phyloP scores from a whole-genome alignment of 2,797 vertebrate genomes.

The Helostoma temminkii region DNA sequence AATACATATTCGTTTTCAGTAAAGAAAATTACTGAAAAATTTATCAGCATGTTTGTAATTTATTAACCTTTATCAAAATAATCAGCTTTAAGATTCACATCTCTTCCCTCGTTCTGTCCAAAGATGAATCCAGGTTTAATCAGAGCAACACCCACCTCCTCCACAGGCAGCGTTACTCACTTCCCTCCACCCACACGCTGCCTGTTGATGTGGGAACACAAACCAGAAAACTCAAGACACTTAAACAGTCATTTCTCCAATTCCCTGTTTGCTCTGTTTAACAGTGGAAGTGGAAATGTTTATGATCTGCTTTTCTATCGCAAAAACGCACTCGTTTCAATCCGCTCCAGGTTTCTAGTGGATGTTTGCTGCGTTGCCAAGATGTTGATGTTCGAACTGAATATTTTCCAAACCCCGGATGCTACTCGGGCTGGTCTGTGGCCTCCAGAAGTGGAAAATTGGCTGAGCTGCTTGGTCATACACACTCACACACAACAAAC shows the following conservation, averaged over 20 bases:
- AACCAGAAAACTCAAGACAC: conserved; percentile 18
- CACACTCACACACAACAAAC: not conserved
- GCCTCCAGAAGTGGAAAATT: not conserved
- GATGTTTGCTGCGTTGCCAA: not conserved
- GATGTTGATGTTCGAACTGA: not conserved
- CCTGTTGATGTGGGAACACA: conserved; percentile 11
- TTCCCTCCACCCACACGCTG: conserved; percentile 24
- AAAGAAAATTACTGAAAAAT: no score
- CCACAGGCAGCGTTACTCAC: conserved; percentile 30
- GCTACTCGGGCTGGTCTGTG: not conserved
- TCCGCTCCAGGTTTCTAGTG: not conserved
- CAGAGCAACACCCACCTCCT: conserved; percentile 20
- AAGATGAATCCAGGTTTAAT: conserved; percentile 9
- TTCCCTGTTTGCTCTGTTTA: conserved; percentile 11
- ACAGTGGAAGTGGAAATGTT: not conserved
- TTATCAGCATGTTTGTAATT: no score
- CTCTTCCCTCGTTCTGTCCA: not conserved
- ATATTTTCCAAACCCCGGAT: not conserved
- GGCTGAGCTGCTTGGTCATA: conserved; percentile 11
- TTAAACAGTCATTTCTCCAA: conserved; percentile 13
- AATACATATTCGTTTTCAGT: no score
- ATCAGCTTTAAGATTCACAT: not conserved
- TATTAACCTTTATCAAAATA: not conserved
- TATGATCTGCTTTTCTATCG: not conserved
- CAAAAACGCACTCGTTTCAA: no score